These are phyloP conservation scores for Wasmannia auropunctata DNA, from an alignment of 1,140 invertebrate genomes.

Conservation along the genomic window DNA sequence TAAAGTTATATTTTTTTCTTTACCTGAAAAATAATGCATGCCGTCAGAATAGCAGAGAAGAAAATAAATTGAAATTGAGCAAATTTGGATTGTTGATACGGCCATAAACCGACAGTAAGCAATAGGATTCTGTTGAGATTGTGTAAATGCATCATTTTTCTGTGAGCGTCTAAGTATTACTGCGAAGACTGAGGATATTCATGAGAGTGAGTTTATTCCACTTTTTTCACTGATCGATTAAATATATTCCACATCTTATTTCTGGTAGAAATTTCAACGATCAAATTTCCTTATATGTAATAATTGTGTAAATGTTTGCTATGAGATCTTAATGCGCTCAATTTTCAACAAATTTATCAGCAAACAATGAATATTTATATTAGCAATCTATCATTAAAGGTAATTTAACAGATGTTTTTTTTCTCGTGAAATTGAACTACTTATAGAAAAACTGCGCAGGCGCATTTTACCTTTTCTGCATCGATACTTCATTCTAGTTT, in stretches of 20 bases:
- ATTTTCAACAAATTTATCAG: background rate
- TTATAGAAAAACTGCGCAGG: background rate
- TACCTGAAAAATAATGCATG: conserved; percentile 11
- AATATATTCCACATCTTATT: background rate
- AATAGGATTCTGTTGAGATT: background rate
- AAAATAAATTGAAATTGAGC: background rate
- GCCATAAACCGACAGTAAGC: background rate
- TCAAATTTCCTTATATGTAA: background rate
- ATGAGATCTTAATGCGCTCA: background rate
- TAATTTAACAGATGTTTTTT: background rate
- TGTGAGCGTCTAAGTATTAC: background rate
- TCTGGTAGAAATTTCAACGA: background rate
- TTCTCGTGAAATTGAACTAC: background rate
- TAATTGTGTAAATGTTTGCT: background rate
- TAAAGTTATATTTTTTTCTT: background rate
- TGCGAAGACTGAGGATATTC: background rate
- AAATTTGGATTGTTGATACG: background rate
- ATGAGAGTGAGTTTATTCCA: background rate
- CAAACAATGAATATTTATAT: background rate
- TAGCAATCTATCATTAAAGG: background rate
- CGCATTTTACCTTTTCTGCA: background rate
- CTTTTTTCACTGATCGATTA: background rate
- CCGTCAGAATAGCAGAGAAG: background rate
- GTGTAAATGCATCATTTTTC: background rate
- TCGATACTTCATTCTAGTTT: background rate